Percentiles rank a stretch among this genome's conserved stretches.
Evolutionary conservation across 2,113 vertebrate genomes (phyloP).

Genomic region (Okapia johnstoni): DNA sequence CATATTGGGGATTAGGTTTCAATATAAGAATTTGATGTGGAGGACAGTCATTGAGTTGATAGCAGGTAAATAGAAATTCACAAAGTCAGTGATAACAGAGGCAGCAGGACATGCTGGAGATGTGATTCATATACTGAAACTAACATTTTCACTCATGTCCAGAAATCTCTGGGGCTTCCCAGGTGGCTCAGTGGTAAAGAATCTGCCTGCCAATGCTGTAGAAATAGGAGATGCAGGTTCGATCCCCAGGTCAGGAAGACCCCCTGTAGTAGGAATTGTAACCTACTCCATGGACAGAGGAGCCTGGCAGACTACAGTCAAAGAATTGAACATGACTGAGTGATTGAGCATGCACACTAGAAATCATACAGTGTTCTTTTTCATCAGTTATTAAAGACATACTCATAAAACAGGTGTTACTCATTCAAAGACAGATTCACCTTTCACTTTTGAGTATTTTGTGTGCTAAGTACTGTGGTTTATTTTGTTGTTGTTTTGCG

Average conservation of each 20-base stretch:
- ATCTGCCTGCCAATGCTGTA: background rate
- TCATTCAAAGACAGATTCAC: background rate
- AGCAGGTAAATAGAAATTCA: background rate
- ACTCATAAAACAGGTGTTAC: background rate
- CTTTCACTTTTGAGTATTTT: background rate
- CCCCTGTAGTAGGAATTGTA: background rate
- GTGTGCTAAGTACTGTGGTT: background rate
- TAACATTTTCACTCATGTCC: background rate
- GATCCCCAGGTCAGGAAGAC: background rate
- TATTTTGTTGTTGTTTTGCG: background rate
- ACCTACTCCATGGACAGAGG: background rate
- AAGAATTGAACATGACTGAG: background rate
- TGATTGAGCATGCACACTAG: background rate
- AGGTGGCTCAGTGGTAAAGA: background rate
- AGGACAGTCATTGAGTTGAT: background rate
- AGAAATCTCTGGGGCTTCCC: background rate
- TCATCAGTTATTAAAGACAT: background rate
- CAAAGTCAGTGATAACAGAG: background rate
- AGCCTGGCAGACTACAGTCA: background rate
- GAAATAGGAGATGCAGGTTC: background rate
- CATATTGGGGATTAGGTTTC: background rate
- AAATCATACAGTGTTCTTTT: background rate
- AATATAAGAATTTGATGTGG: background rate
- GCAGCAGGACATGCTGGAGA: background rate
- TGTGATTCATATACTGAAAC: background rate